phyloP scores from a whole-genome alignment of 2,113 vertebrate genomes.

The Todiramphus chloris region DNA sequence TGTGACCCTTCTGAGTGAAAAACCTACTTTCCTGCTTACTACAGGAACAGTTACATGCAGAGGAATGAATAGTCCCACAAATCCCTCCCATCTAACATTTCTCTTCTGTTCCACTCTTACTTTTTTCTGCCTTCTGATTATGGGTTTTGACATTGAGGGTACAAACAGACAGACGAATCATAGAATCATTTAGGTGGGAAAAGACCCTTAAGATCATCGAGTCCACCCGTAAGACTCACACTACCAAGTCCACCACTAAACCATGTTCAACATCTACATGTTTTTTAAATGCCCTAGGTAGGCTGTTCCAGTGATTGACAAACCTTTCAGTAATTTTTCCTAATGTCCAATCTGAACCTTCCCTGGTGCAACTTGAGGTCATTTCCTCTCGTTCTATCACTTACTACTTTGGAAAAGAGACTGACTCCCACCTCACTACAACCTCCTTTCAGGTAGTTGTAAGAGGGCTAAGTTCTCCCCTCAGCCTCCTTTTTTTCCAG shows the following conservation, averaged over 20 bases:
- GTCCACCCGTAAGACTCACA: neutral
- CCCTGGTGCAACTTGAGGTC: neutral
- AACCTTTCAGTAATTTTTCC: neutral
- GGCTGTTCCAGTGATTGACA: neutral
- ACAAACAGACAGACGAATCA: neutral
- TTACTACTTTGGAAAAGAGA: neutral
- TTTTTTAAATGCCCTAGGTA: neutral
- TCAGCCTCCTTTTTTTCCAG: neutral
- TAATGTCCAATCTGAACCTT: neutral
- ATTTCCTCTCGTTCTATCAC: neutral
- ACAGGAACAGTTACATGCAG: neutral
- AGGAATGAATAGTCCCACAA: neutral
- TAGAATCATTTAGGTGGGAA: neutral
- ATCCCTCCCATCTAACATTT: neutral
- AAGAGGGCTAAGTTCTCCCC: neutral
- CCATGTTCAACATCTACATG: neutral
- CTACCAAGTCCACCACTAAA: neutral
- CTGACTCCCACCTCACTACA: fast-evolving
- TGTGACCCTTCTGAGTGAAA: neutral
- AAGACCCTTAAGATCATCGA: neutral
- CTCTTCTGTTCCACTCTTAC: neutral
- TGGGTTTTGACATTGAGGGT: neutral
- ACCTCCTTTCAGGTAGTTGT: neutral
- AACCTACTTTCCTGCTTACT: neutral
- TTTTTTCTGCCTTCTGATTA: neutral